Evolutionary conservation across 2,888 invertebrate species (phyloP).

Genomic region (Macaria liturata): DNA sequence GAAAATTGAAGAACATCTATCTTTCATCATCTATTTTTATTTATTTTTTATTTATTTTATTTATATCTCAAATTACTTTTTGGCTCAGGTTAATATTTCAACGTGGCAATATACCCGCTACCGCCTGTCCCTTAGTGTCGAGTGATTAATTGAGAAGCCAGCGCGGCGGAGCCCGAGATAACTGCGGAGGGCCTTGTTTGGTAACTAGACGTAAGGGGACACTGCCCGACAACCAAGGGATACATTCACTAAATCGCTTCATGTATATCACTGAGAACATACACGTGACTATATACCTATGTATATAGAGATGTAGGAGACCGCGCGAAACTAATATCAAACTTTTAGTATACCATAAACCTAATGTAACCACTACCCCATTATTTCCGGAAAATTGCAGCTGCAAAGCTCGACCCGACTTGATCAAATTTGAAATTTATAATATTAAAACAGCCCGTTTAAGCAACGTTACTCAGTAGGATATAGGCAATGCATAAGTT

Average conservation of each 20-base stretch:
- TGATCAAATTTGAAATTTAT: conserved; percentile 37
- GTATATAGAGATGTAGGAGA: no score
- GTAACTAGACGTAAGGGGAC: conserved; percentile 50
- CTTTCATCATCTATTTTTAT: no score
- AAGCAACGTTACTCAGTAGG: conserved; percentile 34
- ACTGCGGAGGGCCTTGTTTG: conserved; percentile 43
- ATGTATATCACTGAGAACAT: conserved; percentile 35
- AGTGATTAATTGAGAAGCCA: conserved; percentile 56
- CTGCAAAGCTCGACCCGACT: conserved; percentile 18
- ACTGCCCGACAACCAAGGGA: conserved; percentile 46
- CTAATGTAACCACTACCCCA: conserved; percentile 13
- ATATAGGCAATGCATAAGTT: conserved; percentile 54
- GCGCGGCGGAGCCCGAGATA: conserved; percentile 52
- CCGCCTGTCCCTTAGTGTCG: conserved; percentile 13
- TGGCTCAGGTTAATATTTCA: no score
- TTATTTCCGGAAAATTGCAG: conserved; percentile 25
- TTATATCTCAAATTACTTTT: no score
- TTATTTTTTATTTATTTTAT: no score
- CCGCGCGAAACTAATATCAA: conserved; percentile 17
- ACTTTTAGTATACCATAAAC: conserved; percentile 19
- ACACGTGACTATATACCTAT: no score
- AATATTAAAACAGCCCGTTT: conserved; percentile 14
- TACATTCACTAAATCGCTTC: conserved; percentile 50
- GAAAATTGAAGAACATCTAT: no score
- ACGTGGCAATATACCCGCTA: no score